Base-by-base conservation (phyloP, 2,113 vertebrate species). In the Oreochromis spilurus region DNA sequence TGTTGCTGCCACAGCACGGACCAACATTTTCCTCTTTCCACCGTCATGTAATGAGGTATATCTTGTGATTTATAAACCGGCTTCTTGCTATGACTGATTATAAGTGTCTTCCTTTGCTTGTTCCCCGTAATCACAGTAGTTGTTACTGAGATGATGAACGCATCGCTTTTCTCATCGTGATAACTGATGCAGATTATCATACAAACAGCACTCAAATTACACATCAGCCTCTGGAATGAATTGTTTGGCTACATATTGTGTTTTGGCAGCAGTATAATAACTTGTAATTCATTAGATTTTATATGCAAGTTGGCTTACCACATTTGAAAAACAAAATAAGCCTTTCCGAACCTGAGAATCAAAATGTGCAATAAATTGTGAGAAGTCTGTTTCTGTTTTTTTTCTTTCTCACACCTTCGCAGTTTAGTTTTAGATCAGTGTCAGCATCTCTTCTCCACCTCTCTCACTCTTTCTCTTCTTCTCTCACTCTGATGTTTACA, bases 401-500 rank as follows among this genome's bases (percentile, higher is more conserved):
- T 40, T 40, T 67, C 58, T 78, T 62, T 85, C 80, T 88, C 81
- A 84, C 88, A 84, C 87, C 29, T 81, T 62, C 16, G 19, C 53
- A 9, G 48, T 72, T 57, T 60, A 83, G 36, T 75, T 60, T 81
- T 93, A 58, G 16, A 90, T 91, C 85, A 84, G 82, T 87, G 90
- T 87, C 88, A 87, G 79, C 75, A 72, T 80, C 83, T 53, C 75
- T 79, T 50, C 77, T 34, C 70, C 36, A 57, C 60, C 82, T 67
- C 55, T 17, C 12, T 21, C 53, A 26, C 65, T 26, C 38, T 70
- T 70, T 43, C 21, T 26, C 38, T 26, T 81, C 54, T 78, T 48
- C 81, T 89, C 84, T 86, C 85, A 58, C 80, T 85, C 62, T 89
- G 87, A 89, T 90, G 90, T 95, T 92, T 94, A 94, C 85, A 79